Evolutionary conservation across 2,888 invertebrate genomes (phyloP), one percentile per base, ranked within the genome.

Genomic region (Hirtodrosophila trivittata): DNA sequence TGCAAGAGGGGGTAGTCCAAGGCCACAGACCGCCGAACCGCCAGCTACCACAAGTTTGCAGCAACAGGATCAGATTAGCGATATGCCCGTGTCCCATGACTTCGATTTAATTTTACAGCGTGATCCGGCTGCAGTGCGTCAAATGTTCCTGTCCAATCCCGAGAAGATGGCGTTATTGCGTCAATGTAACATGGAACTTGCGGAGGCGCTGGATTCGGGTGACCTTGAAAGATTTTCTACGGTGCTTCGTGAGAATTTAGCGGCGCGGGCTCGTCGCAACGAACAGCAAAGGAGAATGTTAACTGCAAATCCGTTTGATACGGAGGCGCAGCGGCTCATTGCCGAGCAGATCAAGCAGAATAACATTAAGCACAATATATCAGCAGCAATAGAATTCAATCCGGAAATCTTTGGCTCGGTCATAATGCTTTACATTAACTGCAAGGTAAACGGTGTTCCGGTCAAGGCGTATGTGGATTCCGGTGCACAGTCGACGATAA

Each of bases 381-480:
- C 98, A 89, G 97, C 97, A 0, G 99, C 99, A 0, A 97, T 99
- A 94, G 99, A 99, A 89, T 97, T 97, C 90, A 97, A 98, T 91
- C 99, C 99, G 0, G 99, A 99, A 91, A 97, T 97, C 38, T 99
- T 99, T 91, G 99, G 98, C 56, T 97, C 97, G 26, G 98, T 99
- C 38, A 95, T 97, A 42, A 99, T 99, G 99, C 93, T 99, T 3
- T 95, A 99, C 90, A 98, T 99, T 64, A 97, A 98, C 90, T 98
- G 99, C 90, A 95, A 94, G 90, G 98, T 99, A 0, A 99, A 99
- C 91, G 98, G 98, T 32, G 95, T 96, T 89, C 97, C 97, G 0
- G 98, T 99, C 0, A 98, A 98, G 91, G 99, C 99, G 2, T 99
- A 99, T 90, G 98, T 99, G 57, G 99, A 99, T 91, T 98, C 98